Evolutionary conservation across 2,113 vertebrate genomes (phyloP), one percentile per base, ranked within the genome.

Genomic region (Ptilorrhoa leucosticta): DNA sequence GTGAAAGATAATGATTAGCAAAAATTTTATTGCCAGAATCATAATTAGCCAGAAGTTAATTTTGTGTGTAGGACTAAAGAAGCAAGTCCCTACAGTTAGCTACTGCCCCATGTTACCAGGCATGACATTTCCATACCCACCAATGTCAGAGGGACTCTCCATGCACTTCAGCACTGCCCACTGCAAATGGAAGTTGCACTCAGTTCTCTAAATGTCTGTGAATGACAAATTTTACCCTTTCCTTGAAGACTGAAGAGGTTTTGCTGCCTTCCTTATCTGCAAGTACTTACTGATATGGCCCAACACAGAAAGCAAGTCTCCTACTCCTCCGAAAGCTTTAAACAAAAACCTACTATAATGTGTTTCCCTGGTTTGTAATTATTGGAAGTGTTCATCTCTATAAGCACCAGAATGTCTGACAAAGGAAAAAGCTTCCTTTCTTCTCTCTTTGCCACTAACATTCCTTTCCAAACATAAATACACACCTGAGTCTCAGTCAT

Each of bases 111-210:
- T 13, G 19, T 42, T 54, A 35, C 9, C 40, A 65, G 44, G 21
- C 0, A 0, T 47, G 76, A 60, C 19, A 81, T 15, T 63, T 79
- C 24, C n/a, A n/a, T 5, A 27, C 35, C 11, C 2, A 21, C 10
- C 15, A 7, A 11, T 0, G 2, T 21, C 40, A 85, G 40, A 33
- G 15, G 1, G 1, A 53, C 10, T 2, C 1, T 35, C 14, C 33
- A 6, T 4, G 5, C 19, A n/a, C 35, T 73, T 77, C n/a, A n/a
- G 9, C 44, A 48, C 9, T 69, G 19, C 8, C 58, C 6, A 5
- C 6, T 19, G 11, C 28, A 73, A 51, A 48, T 23, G 2, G 1
- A 51, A 60, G 19, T 33, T 72, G 7, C 6, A 11, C 19, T 45
- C 4, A 0, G 8, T 51, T 64, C 63, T 87, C 27, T 33, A 79